phyloP scores from a whole-genome alignment of 2,113 vertebrate species.

The Elephantulus edwardii region DNA sequence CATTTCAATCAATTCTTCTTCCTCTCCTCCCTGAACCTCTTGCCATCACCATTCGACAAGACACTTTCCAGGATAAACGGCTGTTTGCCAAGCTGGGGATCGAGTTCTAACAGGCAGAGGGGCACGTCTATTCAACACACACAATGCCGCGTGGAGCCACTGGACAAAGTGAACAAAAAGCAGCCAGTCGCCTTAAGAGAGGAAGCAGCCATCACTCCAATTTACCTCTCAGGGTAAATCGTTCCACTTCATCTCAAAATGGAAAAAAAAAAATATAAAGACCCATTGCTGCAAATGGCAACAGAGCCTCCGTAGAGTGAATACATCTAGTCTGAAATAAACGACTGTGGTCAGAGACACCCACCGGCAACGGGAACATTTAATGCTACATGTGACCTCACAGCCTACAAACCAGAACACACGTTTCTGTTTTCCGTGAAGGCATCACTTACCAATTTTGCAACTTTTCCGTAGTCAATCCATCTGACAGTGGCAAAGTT shows the following conservation, averaged over 20 bases:
- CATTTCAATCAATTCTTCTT: slow-evolving; percentile 40
- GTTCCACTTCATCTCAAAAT: background rate
- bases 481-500: slow-evolving; percentile 97
- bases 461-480: slow-evolving; percentile 98
- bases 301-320: background rate
- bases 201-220: slow-evolving; percentile 38
- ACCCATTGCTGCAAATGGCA: slow-evolving; percentile 27
- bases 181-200: background rate
- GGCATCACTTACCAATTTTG: slow-evolving; percentile 87
- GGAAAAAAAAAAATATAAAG: too few relatives aligned
- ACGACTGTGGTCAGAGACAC: background rate
- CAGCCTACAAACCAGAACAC: slow-evolving; percentile 7
- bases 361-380: background rate
- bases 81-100: background rate
- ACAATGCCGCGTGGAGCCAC: background rate
- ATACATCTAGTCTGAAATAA: slow-evolving; percentile 37
- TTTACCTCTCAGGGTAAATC: background rate
- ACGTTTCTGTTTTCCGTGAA: slow-evolving; percentile 47
- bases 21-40: background rate
- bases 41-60: slow-evolving; percentile 30
- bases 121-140: background rate
- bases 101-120: background rate
- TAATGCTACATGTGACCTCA: background rate
- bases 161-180: background rate
- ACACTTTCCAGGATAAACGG: slow-evolving; percentile 7